Base-by-base conservation (phyloP, 23 tunicate species). In the Ciona savignyi region DNA sequence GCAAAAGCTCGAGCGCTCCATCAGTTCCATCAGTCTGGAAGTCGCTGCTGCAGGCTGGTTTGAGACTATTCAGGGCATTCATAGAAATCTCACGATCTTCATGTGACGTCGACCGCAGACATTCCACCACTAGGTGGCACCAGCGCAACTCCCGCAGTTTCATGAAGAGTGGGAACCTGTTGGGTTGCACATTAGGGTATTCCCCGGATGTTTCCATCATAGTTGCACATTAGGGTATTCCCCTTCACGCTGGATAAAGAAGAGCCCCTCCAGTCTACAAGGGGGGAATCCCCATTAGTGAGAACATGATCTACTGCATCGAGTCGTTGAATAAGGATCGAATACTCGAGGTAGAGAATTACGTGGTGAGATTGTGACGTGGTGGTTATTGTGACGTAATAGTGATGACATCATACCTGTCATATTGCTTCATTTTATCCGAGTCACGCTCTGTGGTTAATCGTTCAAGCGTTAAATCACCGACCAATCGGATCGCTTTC, bases 401-500 rank as follows among this genome's bases (percentile, higher is more conserved):
- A n/a, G n/a, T n/a, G n/a, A n/a, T n/a, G n/a, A 42, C 56, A 42
- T 6, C 56, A 42, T 42, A 42, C 56, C 15, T 42, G 15, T 42
- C 56, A 15, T 42, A 42, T 42, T 42, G 56, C 56, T 42, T 42
- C 56, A 42, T 42, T 42, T 42, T 42, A 42, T 42, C 56, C 56
- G 56, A 6, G 9, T 15, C 56, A 9, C 15, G 56, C 9, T 42
- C 15, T 9, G 56, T 42, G 9, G 56, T 42, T 6, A 42, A 15
- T 42, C 56, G 56, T 42, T 42, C 56, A 9, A 42, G 11, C 9
- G 15, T 42, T 42, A 42, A 42, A 42, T 42, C 56, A 15, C 15
- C 15, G 56, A 42, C 56, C 56, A 42, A 42, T 42, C 56, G 56
- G 56, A 42, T 42, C 56, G 56, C 56, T 42, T 42, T 42, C 56